Base-by-base conservation (phyloP, 2,888 invertebrate species). In the Rhamphomyia laevipes region DNA sequence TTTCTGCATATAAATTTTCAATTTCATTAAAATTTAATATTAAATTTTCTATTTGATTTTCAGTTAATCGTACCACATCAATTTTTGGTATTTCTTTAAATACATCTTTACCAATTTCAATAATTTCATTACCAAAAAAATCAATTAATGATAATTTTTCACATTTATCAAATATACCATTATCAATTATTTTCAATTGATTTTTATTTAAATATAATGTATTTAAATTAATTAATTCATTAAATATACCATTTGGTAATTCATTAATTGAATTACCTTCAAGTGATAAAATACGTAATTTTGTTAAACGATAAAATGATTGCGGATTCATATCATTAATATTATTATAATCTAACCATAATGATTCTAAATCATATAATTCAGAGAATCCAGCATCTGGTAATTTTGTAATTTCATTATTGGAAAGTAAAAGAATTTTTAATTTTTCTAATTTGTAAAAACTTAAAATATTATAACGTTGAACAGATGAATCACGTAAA, bases 281-380 rank as follows among this genome's bases (percentile, higher is more conserved):
- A 18, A 67, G 46, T 48, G 67, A 62, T 46, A 67, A 51, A 46
- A 63, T 61, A 45, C 57, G 58, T n/a, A 67, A 51, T 4, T 60
- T 51, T 0, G 38, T 44, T 15, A 67, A 52, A 9, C 61, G 63
- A 27, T 59, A 59, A 45, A 67, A 67, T 12, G 61, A 59, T 27
- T 60, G 59, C 9, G 50, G 51, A 23, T 61, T 53, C 27, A 66
- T 17, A 0, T 27, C 21, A 1, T 45, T 43, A 9, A 67, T 52
- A 2, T 50, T 51, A 45, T 67, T 67, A 1, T 50, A 41, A 27
- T 55, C 62, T 12, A 67, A 44, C 49, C 66, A 67, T 4, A 67
- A 45, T 52, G 57, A 67, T 18, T 66, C 60, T 53, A 67, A 30
- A 21, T 59, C 56, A 7, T 50, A 52, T 9, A 63, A 64, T 46